Evolutionary conservation across 1,140 invertebrate species (phyloP).

Genomic region (Scaptomyza hsui): DNA sequence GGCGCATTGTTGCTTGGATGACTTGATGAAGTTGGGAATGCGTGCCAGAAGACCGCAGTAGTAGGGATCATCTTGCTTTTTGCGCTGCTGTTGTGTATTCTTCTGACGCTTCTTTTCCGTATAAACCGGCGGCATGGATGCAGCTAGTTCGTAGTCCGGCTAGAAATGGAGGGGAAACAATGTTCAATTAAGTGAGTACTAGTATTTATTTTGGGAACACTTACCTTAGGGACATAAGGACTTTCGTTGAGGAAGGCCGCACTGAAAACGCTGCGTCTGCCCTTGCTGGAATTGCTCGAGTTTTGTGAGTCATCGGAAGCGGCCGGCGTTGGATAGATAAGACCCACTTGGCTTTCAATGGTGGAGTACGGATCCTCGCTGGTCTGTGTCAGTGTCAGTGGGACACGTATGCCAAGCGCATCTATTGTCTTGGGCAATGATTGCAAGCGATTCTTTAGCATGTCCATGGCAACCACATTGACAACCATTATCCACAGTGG

Average conservation of each 20-base stretch:
- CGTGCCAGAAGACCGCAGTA: conserved; percentile 92
- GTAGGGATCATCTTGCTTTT: conserved; percentile 90
- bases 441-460: conserved; percentile 95
- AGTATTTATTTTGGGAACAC: not conserved
- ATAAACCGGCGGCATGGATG: conserved; percentile 58
- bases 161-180: not conserved
- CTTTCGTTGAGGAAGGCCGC: conserved; percentile 76
- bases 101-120: conserved; percentile 69
- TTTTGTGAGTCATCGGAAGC: conserved; percentile 81
- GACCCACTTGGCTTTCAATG: conserved; percentile 80
- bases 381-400: conserved; percentile 60
- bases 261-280: conserved; percentile 74
- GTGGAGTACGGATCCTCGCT: conserved; percentile 83
- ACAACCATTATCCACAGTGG: conserved; percentile 98
- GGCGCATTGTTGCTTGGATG: conserved; percentile 67
- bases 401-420: conserved; percentile 68
- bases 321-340: conserved; percentile 79
- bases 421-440: conserved; percentile 84
- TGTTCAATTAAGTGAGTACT: not conserved
- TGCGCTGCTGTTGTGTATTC: conserved; percentile 69
- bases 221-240: conserved; percentile 80
- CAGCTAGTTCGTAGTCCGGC: conserved; percentile 75
- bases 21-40: conserved; percentile 91
- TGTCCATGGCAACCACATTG: conserved; percentile 97
- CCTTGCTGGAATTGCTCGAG: conserved; percentile 70